Base-by-base conservation (phyloP, 2,888 invertebrate genomes). In the Eupithecia tripunctaria region DNA sequence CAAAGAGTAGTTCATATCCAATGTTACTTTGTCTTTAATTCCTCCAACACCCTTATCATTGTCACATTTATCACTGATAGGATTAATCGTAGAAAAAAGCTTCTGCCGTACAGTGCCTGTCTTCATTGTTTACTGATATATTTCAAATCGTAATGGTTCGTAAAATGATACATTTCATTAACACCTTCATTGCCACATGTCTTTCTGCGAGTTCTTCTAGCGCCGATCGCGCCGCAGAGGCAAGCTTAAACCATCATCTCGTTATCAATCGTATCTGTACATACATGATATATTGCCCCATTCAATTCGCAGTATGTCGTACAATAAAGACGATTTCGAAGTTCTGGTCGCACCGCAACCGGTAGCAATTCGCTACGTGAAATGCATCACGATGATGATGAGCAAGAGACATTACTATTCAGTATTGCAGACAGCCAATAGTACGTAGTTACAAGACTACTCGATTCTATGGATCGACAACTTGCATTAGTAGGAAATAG, bases 291-390 rank as follows among this genome's bases (percentile, higher is more conserved):
- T 56, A 18, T 41, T 27, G n/a, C 32, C 18, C 41, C 59, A 59
- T 62, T 68, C 29, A 5, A 38, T 68, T 71, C 63, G 25, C 36
- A 63, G 18, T 43, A 62, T 70, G 74, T 41, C 70, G 56, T 38
- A 65, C 70, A 65, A 70, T 21, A 71, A 75, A 71, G 60, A 38
- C 74, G 74, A 73, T 76, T 75, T 78, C 76, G 72, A 74, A 62
- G 68, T 67, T 71, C 73, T 68, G 73, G 25, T 21, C 76, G 75
- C 56, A 72, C 76, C 72, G 74, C 56, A 72, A 76, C 72, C 76
- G 68, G 78, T 75, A 73, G 74, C 71, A 62, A 68, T 75, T 68
- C 56, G 63, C 67, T 68, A 76, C 82, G 81, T 80, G 84, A 71
- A 69, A 62, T 75, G 78, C 71, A 75, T 84, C 60, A 68, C 67